Conservation (phyloP, 2,888 invertebrate species). For the Pseudanteris insignis region DNA sequence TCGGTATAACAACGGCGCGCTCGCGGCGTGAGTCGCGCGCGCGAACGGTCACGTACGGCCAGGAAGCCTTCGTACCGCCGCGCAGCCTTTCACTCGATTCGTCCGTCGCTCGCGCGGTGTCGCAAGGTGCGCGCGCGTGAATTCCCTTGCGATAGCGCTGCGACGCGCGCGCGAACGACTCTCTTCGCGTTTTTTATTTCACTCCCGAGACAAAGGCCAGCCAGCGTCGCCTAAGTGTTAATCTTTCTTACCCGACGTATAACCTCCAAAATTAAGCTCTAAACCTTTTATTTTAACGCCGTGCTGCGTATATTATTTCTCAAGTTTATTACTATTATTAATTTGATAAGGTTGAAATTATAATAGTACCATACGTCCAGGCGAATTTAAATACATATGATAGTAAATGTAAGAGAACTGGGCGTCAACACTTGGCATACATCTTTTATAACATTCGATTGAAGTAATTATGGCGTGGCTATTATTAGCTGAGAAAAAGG, state of each 20-base stretch:
- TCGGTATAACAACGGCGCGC: constrained; percentile 6
- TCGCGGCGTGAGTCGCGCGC: constrained; percentile 1
- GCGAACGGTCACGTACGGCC: constrained; percentile 38
- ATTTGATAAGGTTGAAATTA: too few species aligned
- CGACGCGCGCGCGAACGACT: constrained; percentile 13
- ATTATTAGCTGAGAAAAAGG: constrained; percentile 32
- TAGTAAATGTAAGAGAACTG: too few species aligned
- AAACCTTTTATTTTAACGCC: too few species aligned
- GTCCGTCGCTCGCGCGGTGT: constrained; percentile 4
- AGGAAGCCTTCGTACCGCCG: constrained; percentile 59
- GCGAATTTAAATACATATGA: too few species aligned
- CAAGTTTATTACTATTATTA: too few species aligned
- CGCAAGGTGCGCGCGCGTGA: constrained; percentile 17
- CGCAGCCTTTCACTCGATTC: constrained; percentile 60
- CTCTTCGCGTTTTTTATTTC: constrained; percentile 21
- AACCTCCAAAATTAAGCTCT: too few species aligned
- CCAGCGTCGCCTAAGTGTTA: constrained; percentile 13
- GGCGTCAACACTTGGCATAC: too few species aligned
- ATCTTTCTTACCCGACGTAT: constrained; percentile 1
- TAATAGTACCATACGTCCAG: too few species aligned
- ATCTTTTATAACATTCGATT: too few species aligned
- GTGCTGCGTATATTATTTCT: too few species aligned
- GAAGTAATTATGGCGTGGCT: constrained; percentile 12
- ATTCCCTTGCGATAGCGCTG: constrained; percentile 14
- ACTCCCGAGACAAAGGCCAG: constrained; percentile 17